Percentiles rank a stretch among this genome's conserved stretches.
Evolutionary conservation across 1,140 invertebrate genomes (phyloP).

Genomic region (Cotesia vestalis): DNA sequence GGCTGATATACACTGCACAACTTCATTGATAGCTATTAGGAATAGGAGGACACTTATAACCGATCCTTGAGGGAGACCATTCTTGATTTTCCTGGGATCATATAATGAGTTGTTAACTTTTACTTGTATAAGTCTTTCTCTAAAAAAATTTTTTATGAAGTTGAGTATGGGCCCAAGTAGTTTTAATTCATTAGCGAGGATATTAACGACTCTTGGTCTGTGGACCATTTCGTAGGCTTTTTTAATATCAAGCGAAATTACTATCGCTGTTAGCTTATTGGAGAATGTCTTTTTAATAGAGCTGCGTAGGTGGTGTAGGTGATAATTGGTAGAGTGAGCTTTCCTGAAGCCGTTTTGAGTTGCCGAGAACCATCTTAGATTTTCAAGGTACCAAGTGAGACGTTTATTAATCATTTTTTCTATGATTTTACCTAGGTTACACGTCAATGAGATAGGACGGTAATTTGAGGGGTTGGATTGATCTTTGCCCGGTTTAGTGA

Average conservation of each 20-base stretch:
- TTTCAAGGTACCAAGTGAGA: conserved; percentile 33
- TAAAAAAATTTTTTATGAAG: not conserved
- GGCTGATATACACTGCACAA: not conserved
- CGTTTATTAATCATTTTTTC: conserved; percentile 46
- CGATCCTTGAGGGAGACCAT: not conserved
- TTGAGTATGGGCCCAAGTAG: not conserved
- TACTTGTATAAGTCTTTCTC: not conserved
- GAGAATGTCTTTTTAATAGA: not conserved
- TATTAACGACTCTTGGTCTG: not conserved
- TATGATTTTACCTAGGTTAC: conserved; percentile 47
- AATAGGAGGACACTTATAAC: conserved; percentile 29
- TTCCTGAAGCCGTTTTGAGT: conserved; percentile 39
- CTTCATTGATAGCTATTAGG: conserved; percentile 41
- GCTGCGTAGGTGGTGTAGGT: not conserved
- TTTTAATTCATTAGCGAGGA: not conserved
- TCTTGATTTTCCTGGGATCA: not conserved
- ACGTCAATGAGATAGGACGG: conserved; percentile 52
- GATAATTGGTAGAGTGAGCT: not conserved
- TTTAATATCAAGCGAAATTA: conserved; percentile 40
- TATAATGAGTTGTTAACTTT: not conserved
- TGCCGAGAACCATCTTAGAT: not conserved
- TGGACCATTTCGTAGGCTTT: not conserved
- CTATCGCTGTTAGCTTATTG: conserved; percentile 22
- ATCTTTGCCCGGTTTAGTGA: conserved; percentile 52
- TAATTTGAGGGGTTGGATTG: conserved; percentile 43